Evolutionary conservation across 2,113 vertebrate genomes (phyloP).

Genomic region (Callospermophilus lateralis): DNA sequence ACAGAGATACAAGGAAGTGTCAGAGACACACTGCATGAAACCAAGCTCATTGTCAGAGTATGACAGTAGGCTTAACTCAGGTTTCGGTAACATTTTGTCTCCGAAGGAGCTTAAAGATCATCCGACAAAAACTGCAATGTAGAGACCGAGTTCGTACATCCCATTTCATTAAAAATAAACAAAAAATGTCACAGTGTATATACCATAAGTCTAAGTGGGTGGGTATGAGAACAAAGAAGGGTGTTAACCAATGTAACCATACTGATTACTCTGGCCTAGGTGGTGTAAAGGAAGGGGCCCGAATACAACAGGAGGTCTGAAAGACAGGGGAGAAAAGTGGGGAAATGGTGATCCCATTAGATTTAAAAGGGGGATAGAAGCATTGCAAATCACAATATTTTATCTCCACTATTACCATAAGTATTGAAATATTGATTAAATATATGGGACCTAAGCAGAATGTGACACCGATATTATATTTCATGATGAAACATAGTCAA

Average conservation of each 20-base stretch:
- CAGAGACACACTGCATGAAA: not conserved
- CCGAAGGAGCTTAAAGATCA: not conserved
- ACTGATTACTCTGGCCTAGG: not conserved
- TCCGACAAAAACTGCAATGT: not conserved
- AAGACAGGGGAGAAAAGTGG: not conserved
- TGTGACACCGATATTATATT: not conserved
- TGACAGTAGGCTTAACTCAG: rapidly evolving
- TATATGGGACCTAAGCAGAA: not conserved
- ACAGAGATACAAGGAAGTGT: not conserved
- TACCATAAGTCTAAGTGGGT: not conserved
- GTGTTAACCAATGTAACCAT: not conserved
- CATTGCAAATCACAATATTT: not conserved
- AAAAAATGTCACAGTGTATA: not conserved
- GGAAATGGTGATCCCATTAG: not conserved
- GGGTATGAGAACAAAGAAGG: not conserved
- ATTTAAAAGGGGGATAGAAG: not conserved
- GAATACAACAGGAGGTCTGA: not conserved
- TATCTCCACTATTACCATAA: no score
- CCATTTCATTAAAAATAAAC: not conserved
- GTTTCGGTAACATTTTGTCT: not conserved
- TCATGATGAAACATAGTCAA: not conserved
- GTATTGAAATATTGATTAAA: not conserved
- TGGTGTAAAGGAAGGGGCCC: not conserved
- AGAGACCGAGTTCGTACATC: not conserved
- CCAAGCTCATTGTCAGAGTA: not conserved